These are phyloP conservation scores for Maccullochella peelii DNA, from an alignment of 2,113 vertebrate species.

Conservation along the genomic window DNA sequence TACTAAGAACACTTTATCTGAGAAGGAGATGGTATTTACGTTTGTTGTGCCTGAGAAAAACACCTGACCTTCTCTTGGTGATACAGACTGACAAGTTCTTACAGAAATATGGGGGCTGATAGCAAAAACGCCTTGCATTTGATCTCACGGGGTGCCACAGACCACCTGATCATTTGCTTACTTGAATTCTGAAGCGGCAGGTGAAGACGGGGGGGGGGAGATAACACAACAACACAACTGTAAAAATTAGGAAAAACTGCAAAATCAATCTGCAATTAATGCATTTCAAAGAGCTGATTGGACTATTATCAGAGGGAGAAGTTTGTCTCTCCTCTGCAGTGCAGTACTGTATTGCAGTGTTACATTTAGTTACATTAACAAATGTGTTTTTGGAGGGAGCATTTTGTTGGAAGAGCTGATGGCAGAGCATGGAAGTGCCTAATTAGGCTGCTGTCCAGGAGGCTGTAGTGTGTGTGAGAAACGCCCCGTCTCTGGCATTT, in stretches of 20 bases:
- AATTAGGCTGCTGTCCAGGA: constrained; percentile 84
- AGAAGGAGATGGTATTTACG: constrained; percentile 54
- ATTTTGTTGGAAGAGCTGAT: constrained; percentile 74
- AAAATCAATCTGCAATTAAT: constrained; percentile 43
- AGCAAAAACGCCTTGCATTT: constrained; percentile 27
- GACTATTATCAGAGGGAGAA: constrained; percentile 20
- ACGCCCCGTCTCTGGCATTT: constrained; percentile 81
- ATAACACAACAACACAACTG: not conserved
- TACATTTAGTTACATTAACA: constrained; percentile 68
- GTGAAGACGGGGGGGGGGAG: not conserved
- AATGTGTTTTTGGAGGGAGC: constrained; percentile 69
- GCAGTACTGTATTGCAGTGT: constrained; percentile 16
- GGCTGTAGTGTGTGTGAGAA: constrained; percentile 81
- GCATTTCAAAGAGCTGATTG: constrained; percentile 40
- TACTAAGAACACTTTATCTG: constrained; percentile 57
- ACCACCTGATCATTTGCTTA: constrained; percentile 26
- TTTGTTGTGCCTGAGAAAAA: constrained; percentile 60
- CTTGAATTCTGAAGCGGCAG: not conserved
- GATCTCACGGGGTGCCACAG: constrained; percentile 28
- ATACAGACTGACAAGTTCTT: constrained; percentile 56
- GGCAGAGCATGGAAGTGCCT: constrained; percentile 79
- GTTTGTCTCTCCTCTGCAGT: constrained; percentile 28
- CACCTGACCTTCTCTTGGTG: constrained; percentile 63
- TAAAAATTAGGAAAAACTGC: not conserved
- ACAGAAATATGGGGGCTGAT: constrained; percentile 54